Conservation (phyloP, 2,888 invertebrate genomes). For the Psococerastis gibbosa region DNA sequence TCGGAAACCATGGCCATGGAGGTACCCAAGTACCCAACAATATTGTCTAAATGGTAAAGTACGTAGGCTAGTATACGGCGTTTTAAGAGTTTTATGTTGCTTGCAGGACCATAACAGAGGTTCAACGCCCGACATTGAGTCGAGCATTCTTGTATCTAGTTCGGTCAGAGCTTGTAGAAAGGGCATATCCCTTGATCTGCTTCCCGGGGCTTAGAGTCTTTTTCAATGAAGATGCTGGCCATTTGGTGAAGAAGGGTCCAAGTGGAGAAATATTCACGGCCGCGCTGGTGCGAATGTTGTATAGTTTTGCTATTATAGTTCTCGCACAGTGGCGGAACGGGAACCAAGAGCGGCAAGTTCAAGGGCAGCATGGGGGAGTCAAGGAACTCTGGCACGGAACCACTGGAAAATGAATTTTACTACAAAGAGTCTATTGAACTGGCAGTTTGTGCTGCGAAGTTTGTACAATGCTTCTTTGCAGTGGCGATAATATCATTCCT, state of each 20-base stretch:
- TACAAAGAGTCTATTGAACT: no score
- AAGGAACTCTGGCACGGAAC: no score
- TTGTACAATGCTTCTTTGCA: no score
- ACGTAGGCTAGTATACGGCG: background rate
- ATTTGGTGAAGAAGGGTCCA: background rate
- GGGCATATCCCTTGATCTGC: background rate
- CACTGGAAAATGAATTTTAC: no score
- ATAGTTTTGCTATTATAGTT: no score
- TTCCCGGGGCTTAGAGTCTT: background rate
- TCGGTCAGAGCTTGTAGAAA: background rate
- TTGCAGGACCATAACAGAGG: background rate
- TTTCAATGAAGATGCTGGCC: background rate
- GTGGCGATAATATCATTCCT: no score
- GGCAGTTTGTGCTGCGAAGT: no score
- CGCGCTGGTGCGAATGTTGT: background rate
- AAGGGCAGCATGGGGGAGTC: background rate
- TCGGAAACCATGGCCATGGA: background rate
- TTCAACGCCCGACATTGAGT: background rate
- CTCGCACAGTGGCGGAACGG: background rate
- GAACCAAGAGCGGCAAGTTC: background rate
- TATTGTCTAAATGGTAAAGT: no score
- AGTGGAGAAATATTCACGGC: background rate
- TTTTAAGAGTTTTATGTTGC: background rate
- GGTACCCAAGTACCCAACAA: no score
- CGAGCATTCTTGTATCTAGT: background rate